Evolutionary conservation across 2,113 vertebrate genomes (phyloP).

Genomic region (Nibea coibor): DNA sequence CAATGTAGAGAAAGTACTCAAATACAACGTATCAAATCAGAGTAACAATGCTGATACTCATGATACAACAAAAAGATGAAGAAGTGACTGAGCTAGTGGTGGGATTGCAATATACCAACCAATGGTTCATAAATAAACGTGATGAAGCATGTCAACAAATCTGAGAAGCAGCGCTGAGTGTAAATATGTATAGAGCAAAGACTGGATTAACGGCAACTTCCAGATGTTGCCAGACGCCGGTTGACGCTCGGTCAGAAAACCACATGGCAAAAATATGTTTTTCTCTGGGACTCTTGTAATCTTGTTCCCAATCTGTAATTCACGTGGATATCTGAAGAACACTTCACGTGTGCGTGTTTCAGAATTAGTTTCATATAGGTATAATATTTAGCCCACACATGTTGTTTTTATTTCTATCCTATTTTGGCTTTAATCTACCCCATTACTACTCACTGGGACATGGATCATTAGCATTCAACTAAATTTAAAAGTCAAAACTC

Average conservation of each 20-base stretch:
- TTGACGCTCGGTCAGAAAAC: background rate
- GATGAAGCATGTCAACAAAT: background rate
- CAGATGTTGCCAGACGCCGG: background rate
- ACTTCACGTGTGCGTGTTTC: background rate
- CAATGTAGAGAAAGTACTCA: background rate
- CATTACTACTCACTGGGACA: background rate
- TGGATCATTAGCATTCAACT: constrained; percentile 28
- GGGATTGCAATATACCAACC: background rate
- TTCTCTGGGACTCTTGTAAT: background rate
- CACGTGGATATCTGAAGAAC: background rate
- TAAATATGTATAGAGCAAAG: background rate
- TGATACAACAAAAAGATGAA: background rate
- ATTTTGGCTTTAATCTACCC: constrained; percentile 19
- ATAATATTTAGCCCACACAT: constrained; percentile 15
- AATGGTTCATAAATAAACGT: background rate
- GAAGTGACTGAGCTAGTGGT: background rate
- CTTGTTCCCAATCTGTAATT: background rate
- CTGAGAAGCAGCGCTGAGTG: background rate
- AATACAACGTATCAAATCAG: too few relatives aligned
- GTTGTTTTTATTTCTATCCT: constrained; percentile 1
- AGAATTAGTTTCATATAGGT: constrained; percentile 7
- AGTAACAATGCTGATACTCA: too few relatives aligned
- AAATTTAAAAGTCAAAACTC: constrained; percentile 38
- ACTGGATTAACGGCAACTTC: background rate
- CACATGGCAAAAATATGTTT: background rate